Evolutionary conservation across 2,797 vertebrate genomes (phyloP).

Genomic region (Poeciliopsis turneri): DNA sequence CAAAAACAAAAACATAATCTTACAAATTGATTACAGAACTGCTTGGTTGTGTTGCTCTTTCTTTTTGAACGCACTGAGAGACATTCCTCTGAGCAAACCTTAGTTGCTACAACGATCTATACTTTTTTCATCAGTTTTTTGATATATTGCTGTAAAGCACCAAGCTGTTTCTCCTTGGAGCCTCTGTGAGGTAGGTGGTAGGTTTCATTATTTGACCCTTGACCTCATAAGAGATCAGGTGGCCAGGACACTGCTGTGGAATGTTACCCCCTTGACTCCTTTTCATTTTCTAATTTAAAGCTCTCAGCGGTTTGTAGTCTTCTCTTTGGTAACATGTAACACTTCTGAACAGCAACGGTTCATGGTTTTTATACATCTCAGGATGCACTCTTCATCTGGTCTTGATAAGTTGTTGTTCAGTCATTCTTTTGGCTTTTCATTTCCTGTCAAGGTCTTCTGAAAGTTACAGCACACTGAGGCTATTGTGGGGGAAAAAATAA

Average conservation of each 20-base stretch:
- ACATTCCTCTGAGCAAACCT: slow-evolving; percentile 5
- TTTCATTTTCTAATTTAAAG: slow-evolving; percentile 71
- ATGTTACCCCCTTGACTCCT: slow-evolving; percentile 70
- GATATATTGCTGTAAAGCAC: slow-evolving; percentile 38
- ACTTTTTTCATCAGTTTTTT: slow-evolving; percentile 12
- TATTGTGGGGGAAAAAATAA: neutral
- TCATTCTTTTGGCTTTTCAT: neutral
- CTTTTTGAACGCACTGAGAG: neutral
- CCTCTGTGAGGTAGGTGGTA: slow-evolving; percentile 37
- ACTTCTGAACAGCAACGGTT: neutral
- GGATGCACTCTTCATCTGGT: neutral
- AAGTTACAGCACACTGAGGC: neutral
- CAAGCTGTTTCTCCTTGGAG: slow-evolving; percentile 44
- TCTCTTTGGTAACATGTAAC: slow-evolving; percentile 33
- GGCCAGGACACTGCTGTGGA: slow-evolving; percentile 69
- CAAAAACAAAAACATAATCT: neutral
- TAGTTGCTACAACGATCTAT: neutral
- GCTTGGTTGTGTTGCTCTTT: slow-evolving; percentile 6
- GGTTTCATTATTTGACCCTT: slow-evolving; percentile 73
- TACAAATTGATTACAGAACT: neutral
- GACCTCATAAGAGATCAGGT: slow-evolving; percentile 73
- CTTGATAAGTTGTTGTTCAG: neutral
- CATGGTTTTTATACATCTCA: neutral
- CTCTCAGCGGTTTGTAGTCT: slow-evolving; percentile 46
- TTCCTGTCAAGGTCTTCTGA: neutral